Evolutionary conservation across 1,140 invertebrate genomes (phyloP).

Genomic region (Neodiprion lecontei): DNA sequence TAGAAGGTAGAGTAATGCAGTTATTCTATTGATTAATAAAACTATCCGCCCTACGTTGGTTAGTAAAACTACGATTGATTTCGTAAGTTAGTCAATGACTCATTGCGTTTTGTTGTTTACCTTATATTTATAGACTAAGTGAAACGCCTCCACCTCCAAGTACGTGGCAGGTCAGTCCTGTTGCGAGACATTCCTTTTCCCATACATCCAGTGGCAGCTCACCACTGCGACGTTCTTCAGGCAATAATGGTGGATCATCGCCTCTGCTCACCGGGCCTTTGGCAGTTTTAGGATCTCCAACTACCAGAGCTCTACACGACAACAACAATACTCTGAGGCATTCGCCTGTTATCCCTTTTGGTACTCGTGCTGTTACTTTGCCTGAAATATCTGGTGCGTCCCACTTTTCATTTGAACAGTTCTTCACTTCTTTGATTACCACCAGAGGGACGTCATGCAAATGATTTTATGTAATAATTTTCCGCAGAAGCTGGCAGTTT

Average conservation of each 20-base stretch:
- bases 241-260: conserved; percentile 70
- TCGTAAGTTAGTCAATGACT: too few species aligned
- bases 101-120: not conserved
- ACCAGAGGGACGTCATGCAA: too few species aligned
- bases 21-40: too few species aligned
- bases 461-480: conserved; percentile 15
- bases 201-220: conserved; percentile 68
- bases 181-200: conserved; percentile 55
- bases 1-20: conserved; percentile 51
- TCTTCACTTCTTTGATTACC: not conserved
- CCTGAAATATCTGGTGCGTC: conserved; percentile 72
- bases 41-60: too few species aligned
- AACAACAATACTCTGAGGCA: conserved; percentile 68
- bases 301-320: conserved; percentile 65
- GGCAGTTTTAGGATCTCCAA: conserved; percentile 68
- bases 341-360: conserved; percentile 70
- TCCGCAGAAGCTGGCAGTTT: conserved; percentile 66
- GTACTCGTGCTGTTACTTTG: conserved; percentile 76
- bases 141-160: conserved; percentile 81
- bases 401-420: not conserved
- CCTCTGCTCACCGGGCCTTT: conserved; percentile 71
- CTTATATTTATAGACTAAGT: conserved; percentile 45
- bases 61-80: too few species aligned
- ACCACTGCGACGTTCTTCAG: conserved; percentile 72
- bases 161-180: conserved; percentile 81